phyloP scores from a whole-genome alignment of 2,113 vertebrate species.

The Caretta caretta region DNA sequence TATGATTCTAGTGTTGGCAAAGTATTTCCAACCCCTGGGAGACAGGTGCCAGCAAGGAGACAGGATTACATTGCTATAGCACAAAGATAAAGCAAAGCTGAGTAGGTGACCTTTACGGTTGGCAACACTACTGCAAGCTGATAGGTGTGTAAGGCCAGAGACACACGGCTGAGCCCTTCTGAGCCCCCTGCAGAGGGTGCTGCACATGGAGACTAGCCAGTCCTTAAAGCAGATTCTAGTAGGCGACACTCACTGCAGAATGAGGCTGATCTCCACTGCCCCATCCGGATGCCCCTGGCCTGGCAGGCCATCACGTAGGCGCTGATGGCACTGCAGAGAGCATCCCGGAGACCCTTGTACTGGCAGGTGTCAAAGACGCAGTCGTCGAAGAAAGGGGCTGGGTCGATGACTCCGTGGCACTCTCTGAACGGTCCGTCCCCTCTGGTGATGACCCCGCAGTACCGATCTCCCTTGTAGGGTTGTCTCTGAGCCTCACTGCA shows the following conservation, averaged over 20 bases:
- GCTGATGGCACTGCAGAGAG: conserved; percentile 76
- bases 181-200: not conserved
- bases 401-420: conserved; percentile 39
- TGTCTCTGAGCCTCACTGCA: too few species aligned
- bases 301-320: conserved; percentile 78
- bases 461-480: too few species aligned
- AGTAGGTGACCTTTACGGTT: not conserved
- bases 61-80: not conserved
- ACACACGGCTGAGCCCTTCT: not conserved
- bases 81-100: not conserved
- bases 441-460: too few species aligned
- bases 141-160: not conserved
- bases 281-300: conserved; percentile 49
- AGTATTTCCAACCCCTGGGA: not conserved
- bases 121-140: not conserved
- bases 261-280: conserved; percentile 60
- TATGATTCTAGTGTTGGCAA: not conserved
- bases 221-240: too few species aligned
- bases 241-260: conserved; percentile 77
- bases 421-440: too few species aligned
- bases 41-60: not conserved
- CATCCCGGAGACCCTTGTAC: conserved; percentile 68
- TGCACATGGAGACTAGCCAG: not conserved
- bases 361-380: conserved; percentile 79
- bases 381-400: conserved; percentile 64